Conservation (phyloP, 2,888 invertebrate species). For the Eristalis pertinax region DNA sequence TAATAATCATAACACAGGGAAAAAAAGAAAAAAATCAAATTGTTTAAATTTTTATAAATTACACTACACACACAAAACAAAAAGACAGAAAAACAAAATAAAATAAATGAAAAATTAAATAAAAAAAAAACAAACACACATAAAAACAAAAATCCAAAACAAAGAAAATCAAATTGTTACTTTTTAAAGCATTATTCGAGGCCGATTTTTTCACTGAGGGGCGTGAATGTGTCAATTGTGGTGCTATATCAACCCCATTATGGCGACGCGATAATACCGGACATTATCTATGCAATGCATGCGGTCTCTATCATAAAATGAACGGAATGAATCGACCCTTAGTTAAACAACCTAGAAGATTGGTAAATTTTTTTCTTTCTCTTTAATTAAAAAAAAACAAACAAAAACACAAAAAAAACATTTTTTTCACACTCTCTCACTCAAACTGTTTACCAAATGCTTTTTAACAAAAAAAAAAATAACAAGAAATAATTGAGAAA, state of each 20-base stretch:
- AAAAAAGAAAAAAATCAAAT: conserved; percentile 4
- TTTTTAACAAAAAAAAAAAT: conserved; percentile 46
- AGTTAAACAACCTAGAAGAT: conserved; percentile 94
- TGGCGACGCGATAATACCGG: conserved; percentile 99
- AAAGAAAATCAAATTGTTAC: conserved; percentile 70
- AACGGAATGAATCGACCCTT: conserved; percentile 96
- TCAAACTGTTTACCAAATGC: conserved; percentile 38
- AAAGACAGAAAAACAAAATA: conserved; percentile 31
- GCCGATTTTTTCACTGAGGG: conserved; percentile 88
- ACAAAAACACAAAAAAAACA: conserved; percentile 43
- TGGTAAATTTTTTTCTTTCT: conserved; percentile 84
- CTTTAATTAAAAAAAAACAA: conserved; percentile 65
- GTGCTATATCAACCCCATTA: conserved; percentile 97
- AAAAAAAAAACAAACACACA: conserved; percentile 34
- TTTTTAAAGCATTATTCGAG: conserved; percentile 81
- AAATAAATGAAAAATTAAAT: neutral
- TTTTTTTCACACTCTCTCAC: conserved; percentile 53
- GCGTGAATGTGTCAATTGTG: conserved; percentile 99
- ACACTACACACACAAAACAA: conserved; percentile 60
- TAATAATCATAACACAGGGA: conserved; percentile 57
- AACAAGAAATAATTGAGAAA: conserved; percentile 72
- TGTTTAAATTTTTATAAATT: conserved; percentile 63
- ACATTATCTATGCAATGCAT: conserved; percentile 99
- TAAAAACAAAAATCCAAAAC: conserved; percentile 15
- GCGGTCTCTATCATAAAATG: conserved; percentile 99